These are phyloP conservation scores for Anthopleura xanthogrammica DNA, from an alignment of 92 coral and sea anemone species.

Conservation along the genomic window DNA sequence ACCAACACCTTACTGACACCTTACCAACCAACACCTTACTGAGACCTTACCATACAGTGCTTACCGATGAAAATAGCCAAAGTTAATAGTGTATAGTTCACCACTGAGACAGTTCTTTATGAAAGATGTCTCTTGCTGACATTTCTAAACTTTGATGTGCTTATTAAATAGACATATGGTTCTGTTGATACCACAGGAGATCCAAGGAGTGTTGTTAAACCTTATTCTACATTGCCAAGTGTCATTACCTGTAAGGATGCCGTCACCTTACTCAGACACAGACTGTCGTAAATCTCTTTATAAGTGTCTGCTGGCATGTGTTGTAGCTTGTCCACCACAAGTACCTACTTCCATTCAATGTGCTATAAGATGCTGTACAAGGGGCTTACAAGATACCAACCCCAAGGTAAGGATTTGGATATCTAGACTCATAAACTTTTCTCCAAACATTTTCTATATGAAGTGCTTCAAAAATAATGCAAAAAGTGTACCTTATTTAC, in stretches of 20 bases:
- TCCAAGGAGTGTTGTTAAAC: slow-evolving; percentile 56
- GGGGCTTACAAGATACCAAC: slow-evolving; percentile 71
- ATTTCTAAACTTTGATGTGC: too few relatives aligned
- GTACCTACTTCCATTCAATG: slow-evolving; percentile 74
- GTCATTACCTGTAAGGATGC: slow-evolving; percentile 40
- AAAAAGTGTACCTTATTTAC: too few relatives aligned
- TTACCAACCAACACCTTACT: too few relatives aligned
- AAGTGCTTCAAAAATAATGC: too few relatives aligned
- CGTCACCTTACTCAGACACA: slow-evolving; percentile 69
- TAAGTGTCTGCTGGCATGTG: slow-evolving; percentile 59
- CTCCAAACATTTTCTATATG: too few relatives aligned
- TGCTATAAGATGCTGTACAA: slow-evolving; percentile 72
- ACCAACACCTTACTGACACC: too few relatives aligned
- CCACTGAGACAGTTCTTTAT: too few relatives aligned
- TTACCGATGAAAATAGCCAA: too few relatives aligned
- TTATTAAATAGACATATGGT: too few relatives aligned
- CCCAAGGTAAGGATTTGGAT: slow-evolving; percentile 48
- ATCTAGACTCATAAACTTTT: background rate
- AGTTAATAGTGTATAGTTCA: too few relatives aligned
- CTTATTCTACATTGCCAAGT: slow-evolving; percentile 74
- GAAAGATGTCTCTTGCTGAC: too few relatives aligned
- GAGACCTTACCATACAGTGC: too few relatives aligned
- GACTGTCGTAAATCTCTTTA: slow-evolving; percentile 84
- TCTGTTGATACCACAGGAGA: slow-evolving; percentile 41
- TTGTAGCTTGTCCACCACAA: slow-evolving; percentile 55